These are phyloP conservation scores for Philereme vetulata DNA, from an alignment of 2,888 invertebrate species.

Conservation along the genomic window DNA sequence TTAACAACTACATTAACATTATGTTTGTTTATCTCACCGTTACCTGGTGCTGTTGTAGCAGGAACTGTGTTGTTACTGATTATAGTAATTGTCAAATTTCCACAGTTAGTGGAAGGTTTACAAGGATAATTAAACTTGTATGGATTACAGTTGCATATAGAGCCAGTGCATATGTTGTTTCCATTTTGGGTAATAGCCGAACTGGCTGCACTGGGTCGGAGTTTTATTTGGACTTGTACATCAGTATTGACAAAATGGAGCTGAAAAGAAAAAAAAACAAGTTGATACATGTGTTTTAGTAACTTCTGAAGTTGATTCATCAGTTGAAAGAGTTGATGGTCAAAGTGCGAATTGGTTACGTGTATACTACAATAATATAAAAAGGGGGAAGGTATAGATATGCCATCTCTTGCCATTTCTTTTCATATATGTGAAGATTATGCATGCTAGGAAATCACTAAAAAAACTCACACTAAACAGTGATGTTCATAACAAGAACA, in stretches of 20 bases:
- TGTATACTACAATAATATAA: no score
- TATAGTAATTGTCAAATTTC: slow-evolving; percentile 47
- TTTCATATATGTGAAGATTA: no score
- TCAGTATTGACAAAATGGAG: slow-evolving; percentile 4
- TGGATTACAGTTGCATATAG: slow-evolving; percentile 12
- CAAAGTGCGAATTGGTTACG: no score
- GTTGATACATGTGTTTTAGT: neutral
- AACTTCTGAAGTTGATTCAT: no score
- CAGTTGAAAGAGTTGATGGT: no score
- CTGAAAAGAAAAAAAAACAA: slow-evolving; percentile 26
- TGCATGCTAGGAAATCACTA: no score
- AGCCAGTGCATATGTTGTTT: slow-evolving; percentile 26
- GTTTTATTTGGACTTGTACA: slow-evolving; percentile 18
- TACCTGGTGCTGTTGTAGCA: slow-evolving; percentile 3
- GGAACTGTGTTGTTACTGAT: slow-evolving; percentile 1
- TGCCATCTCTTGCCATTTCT: no score
- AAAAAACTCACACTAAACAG: no score
- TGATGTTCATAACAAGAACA: no score
- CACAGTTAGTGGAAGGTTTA: slow-evolving; percentile 18
- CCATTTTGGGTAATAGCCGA: slow-evolving; percentile 19
- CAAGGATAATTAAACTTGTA: slow-evolving; percentile 18
- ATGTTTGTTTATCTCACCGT: slow-evolving; percentile 17
- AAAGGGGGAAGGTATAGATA: no score
- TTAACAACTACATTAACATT: slow-evolving; percentile 22
- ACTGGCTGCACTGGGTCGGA: slow-evolving; percentile 16